Evolutionary conservation across 2,113 vertebrate genomes (phyloP).

Genomic region (Proteles cristata): DNA sequence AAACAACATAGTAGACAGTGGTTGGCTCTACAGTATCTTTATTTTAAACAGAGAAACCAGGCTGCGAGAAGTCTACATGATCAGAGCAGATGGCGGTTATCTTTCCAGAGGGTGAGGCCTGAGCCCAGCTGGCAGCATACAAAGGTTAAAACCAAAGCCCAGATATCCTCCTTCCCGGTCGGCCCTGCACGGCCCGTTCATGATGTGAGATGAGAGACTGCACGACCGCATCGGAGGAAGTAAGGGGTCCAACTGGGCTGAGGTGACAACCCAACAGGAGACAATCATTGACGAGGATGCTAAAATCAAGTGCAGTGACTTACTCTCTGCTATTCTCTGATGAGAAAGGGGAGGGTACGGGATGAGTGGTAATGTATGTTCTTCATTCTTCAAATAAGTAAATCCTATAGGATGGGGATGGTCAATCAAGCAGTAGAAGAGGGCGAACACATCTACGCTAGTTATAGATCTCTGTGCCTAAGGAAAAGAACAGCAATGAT

Average conservation of each 20-base stretch:
- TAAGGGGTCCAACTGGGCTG: background rate
- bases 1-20: background rate
- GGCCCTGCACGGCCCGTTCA: fast-evolving
- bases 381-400: background rate
- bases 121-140: background rate
- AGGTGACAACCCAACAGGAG: background rate
- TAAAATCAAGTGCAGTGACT: background rate
- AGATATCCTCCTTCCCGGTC: background rate
- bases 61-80: conserved; percentile 49
- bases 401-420: background rate
- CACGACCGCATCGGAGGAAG: background rate
- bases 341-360: background rate
- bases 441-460: conserved; percentile 11
- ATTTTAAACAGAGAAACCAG: conserved; percentile 76
- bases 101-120: background rate
- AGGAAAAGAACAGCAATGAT: background rate
- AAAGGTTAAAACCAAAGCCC: background rate
- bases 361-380: background rate
- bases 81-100: conserved; percentile 32
- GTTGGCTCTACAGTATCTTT: conserved; percentile 64
- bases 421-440: background rate
- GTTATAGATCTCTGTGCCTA: background rate
- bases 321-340: background rate
- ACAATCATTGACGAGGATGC: background rate
- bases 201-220: background rate